Conservation (phyloP, 2,797 vertebrate genomes). For the Notoglanidium macrostoma region DNA sequence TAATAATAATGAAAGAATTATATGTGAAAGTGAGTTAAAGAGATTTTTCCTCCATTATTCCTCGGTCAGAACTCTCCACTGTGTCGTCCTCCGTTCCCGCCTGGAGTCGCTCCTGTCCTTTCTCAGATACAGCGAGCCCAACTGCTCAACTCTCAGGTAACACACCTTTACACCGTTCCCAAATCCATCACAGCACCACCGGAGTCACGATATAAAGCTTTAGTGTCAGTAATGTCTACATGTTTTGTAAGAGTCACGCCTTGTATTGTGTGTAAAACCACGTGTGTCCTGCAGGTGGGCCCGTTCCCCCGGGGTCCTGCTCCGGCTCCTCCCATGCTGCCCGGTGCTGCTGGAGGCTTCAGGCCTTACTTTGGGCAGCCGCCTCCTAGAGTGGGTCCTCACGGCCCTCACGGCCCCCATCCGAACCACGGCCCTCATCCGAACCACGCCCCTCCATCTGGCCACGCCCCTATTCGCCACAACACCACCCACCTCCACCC, state of each 20-base stretch:
- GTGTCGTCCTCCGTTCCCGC: conserved; percentile 80
- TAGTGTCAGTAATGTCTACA: background rate
- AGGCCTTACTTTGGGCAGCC: conserved; percentile 87
- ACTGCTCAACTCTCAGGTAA: conserved; percentile 82
- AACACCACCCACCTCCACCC: conserved; percentile 95
- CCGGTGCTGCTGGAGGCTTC: conserved; percentile 79
- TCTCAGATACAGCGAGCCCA: conserved; percentile 92
- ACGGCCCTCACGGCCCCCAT: conserved; percentile 69
- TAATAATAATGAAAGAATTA: background rate
- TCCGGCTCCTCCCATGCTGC: conserved; percentile 81
- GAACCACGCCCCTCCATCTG: conserved; percentile 73
- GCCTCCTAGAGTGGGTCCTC: conserved; percentile 73
- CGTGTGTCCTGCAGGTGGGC: conserved; percentile 72
- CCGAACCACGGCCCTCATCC: conserved; percentile 75
- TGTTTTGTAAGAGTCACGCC: background rate
- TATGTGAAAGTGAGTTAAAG: background rate
- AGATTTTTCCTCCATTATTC: background rate
- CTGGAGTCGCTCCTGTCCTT: conserved; percentile 84
- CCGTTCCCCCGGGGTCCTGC: conserved; percentile 78
- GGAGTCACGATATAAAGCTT: background rate
- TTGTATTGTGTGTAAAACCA: background rate
- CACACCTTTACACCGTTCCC: background rate
- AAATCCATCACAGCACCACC: background rate
- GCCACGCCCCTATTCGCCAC: conserved; percentile 80
- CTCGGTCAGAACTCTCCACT: conserved; percentile 83